Percentiles rank a stretch among this genome's conserved stretches.
These are phyloP conservation scores for Delphinapterus leucas DNA, from an alignment of 2,113 vertebrate genomes.

Conservation along the genomic window DNA sequence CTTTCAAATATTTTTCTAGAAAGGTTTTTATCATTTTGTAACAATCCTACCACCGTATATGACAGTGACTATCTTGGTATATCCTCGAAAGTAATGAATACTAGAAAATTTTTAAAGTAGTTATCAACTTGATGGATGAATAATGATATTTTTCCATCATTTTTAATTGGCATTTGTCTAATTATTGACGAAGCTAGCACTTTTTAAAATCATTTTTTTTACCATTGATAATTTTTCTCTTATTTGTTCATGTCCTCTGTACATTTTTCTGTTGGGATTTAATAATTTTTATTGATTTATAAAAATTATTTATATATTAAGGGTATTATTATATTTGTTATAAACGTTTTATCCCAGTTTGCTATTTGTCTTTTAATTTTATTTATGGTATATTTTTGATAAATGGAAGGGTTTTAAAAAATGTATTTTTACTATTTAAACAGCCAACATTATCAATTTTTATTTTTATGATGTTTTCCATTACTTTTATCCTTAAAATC, in stretches of 20 bases:
- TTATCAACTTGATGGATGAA: not conserved
- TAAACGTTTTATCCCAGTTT: not conserved
- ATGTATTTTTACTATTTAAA: not conserved
- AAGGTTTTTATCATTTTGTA: slow-evolving; percentile 6
- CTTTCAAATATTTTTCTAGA: slow-evolving; percentile 1
- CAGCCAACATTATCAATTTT: not conserved
- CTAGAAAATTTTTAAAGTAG: not conserved
- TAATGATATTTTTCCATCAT: not conserved
- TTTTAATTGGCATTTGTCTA: not conserved
- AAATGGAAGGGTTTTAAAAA: not conserved
- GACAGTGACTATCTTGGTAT: not conserved
- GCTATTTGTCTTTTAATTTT: not conserved
- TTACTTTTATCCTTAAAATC: slow-evolving; percentile 18
- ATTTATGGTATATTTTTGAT: not conserved
- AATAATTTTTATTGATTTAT: not conserved
- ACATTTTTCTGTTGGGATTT: slow-evolving; percentile 5
- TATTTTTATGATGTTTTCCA: not conserved
- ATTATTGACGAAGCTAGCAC: not conserved
- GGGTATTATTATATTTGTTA: not conserved
- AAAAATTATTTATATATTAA: not conserved
- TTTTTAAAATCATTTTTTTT: not conserved
- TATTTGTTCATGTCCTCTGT: not conserved
- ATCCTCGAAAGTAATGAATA: not conserved
- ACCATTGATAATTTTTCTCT: not conserved
- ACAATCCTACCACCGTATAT: not conserved